Base-by-base conservation (phyloP, 2,888 invertebrate species). In the Nemotelus pantherinus region DNA sequence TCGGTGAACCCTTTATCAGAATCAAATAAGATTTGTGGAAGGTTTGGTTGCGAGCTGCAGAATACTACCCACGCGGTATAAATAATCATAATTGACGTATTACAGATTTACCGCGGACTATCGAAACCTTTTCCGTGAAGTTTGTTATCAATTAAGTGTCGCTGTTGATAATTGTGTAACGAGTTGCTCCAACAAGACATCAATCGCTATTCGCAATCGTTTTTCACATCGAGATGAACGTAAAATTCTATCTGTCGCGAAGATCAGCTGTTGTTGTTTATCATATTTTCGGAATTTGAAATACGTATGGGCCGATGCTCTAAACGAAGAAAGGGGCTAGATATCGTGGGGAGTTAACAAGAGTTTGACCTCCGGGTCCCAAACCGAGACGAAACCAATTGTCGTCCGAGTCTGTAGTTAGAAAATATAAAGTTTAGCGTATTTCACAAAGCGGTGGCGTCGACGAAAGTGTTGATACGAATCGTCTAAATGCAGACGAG, bases 341-440 rank as follows among this genome's bases (percentile, higher is more conserved):
- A 71, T 10, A 25, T 25, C 25, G 25, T 25, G 25, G 25, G 25
- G 25, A 25, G 25, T 47, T 48, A 58, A 67, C 75, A 68, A 76
- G 78, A 64, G 77, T 78, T 78, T 78, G 76, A 78, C 78, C 78
- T 78, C 76, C 78, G 78, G 78, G 78, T 78, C 77, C 78, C 60
- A 75, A 25, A 25, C 25, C 25, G 25, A 25, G 25, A 25, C 25
- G 25, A 25, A 25, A 25, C 25, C 25, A 25, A 25, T 25, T 25
- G 25, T 25, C 25, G 25, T 25, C 25, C 25, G 25, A 25, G 25
- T 25, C 25, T 25, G 25, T 25, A 25, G 25, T 25, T 25, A 25
- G 25, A 25, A 25, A 25, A 25, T 25, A 25, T 25, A 25, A 25
- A 25, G 25, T 25, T 25, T 25, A 25, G 25, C 25, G 25, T 25